These are phyloP conservation scores for Vannuccia rotundouncinata DNA, from an alignment of 2,888 invertebrate species.

Conservation along the genomic window DNA sequence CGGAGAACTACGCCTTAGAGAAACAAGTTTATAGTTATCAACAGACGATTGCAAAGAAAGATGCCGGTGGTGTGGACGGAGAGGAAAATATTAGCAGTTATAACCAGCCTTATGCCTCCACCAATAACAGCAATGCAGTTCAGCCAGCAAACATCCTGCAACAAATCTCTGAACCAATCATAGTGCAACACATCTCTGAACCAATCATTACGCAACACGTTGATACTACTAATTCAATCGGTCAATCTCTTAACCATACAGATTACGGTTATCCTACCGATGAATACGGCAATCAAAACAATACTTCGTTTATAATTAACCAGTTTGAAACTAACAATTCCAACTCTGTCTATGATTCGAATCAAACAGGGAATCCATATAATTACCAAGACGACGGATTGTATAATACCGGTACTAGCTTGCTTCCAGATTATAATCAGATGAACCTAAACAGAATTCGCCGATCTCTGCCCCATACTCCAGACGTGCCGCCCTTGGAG, in stretches of 20 bases:
- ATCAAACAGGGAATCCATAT: background rate
- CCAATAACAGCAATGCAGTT: background rate
- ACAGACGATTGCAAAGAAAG: slow-evolving; percentile 64
- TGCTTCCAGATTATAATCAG: background rate
- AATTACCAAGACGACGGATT: background rate
- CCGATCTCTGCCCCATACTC: background rate
- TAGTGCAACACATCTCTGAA: background rate
- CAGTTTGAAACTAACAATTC: background rate
- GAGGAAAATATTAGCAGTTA: background rate
- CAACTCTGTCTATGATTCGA: background rate
- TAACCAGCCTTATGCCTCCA: background rate
- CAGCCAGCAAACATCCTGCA: background rate
- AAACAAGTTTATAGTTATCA: slow-evolving; percentile 75
- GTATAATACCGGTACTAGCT: background rate
- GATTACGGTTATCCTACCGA: background rate
- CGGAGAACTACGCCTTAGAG: slow-evolving; percentile 76
- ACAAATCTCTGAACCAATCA: background rate
- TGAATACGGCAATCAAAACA: background rate
- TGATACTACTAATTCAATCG: background rate
- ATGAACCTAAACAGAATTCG: background rate
- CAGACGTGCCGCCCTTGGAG: background rate
- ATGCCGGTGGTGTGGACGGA: slow-evolving; percentile 34
- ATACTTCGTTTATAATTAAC: background rate
- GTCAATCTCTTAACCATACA: background rate
- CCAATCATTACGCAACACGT: background rate